Evolutionary conservation across 2,888 invertebrate species (phyloP), one percentile per base, ranked within the genome.

Genomic region (Caenorhabditis sulstoni): DNA sequence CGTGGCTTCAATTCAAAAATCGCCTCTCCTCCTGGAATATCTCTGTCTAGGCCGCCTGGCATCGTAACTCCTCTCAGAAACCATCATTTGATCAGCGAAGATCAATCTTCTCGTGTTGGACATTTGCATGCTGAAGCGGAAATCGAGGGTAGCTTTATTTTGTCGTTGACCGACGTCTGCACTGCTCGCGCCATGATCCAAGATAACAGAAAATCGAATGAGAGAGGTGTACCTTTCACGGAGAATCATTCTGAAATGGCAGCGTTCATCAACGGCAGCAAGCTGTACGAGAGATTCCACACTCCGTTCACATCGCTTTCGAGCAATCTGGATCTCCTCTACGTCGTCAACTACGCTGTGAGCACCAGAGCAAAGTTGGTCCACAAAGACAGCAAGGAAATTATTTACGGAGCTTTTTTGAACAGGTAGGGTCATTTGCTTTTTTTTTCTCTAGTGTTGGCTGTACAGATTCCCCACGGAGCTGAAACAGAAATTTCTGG

Each of bases 321-420:
- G 0, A 39, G 44, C 41, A 78, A 78, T 50, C 14, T 71, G 12
- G 71, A 78, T n/a, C 45, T 78, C 2, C 55, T 78, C 7, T 12
- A 29, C 22, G 20, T 78, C 14, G 7, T 78, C 20, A 78, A 78
- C 45, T 71, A 61, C 23, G 45, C 78, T 0, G 16, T 64, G 4
- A 20, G 39, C 18, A 41, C 76, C 1, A 39, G 23, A 8, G 5
- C 47, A 11, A 52, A 37, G 20, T 9, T 18, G 1, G 37, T 35
- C 5, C 47, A 22, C 5, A 11, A 16, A 1, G 18, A 29, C 11
- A 55, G 45, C 8, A 70, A 61, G 22, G 16, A 18, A 12, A 44
- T 71, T 9, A 8, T 71, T 3, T n/a, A 12, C 8, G 49, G 23
- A 22, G 7, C 52, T 0, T 74, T 66, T 23, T 7, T 29, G 29